Base-by-base conservation (phyloP, 2,113 vertebrate species). In the Mugil cephalus region DNA sequence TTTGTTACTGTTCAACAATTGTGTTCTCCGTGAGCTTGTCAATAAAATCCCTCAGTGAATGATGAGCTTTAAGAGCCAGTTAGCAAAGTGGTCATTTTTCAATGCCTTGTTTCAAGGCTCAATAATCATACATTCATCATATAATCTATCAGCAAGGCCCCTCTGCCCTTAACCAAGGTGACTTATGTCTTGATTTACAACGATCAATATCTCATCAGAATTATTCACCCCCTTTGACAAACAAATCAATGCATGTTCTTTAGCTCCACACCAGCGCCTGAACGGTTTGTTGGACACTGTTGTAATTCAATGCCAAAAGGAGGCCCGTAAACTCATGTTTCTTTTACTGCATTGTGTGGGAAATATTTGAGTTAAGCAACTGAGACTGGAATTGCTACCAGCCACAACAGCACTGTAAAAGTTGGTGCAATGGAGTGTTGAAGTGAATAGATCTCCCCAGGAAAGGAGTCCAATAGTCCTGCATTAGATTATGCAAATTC, bases 181-280 rank as follows among this genome's bases (percentile, higher is more conserved):
- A 82, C 84, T 65, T 61, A 80, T 72, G 58, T 65, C 60, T 69
- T 83, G 79, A 91, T 86, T 85, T 85, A 83, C 51, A 55, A 5
- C 69, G 21, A 79, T 88, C 86, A 77, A 87, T 88, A 86, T 12
- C 66, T 69, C 86, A 80, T 88, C 86, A 86, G 74, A 86, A 89
- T 87, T 79, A 87, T 85, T 86, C 80, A 79, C 17, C n/a, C 2
- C n/a, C 66, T 84, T 79, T 74, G 82, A 86, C 89, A 86, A 89
- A 87, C 70, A 30, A 72, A 82, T 87, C 86, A 35, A 83, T 84
- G 53, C 19, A 12, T 24, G 43, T 74, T 73, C 58, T 81, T 74
- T 34, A 65, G 58, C 15, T 35, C 4, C 24, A 3, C 21, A 1
- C 40, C 50, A 13, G 43, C 14, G 1, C 24, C 19, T 8, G 45